A percentile compares a stretch with the other conserved stretches of the same genome.
Conservation (phyloP, 2,888 invertebrate genomes). For the Emmelina monodactyla region DNA sequence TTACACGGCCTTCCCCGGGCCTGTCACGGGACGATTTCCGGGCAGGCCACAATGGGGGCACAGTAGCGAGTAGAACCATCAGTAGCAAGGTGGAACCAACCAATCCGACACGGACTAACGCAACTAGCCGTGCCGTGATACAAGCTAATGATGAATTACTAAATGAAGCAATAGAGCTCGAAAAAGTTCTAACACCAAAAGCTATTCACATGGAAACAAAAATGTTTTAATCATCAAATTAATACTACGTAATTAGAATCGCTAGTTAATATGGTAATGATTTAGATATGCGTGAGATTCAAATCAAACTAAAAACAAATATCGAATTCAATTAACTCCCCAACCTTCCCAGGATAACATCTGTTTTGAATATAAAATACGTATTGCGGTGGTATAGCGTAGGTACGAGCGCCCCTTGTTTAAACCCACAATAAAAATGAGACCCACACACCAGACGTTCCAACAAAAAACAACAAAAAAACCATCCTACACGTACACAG, state of each 20-base stretch:
- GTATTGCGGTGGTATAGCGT: conserved; percentile 19
- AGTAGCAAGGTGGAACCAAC: conserved; percentile 17
- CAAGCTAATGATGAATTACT: conserved; percentile 8
- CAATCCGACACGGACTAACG: conserved; percentile 28
- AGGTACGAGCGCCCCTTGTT: conserved; percentile 40
- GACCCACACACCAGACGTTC: conserved; percentile 44
- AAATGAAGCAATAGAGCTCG: neutral
- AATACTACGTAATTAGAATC: neutral
- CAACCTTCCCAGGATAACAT: conserved; percentile 48
- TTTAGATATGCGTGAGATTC: conserved; percentile 46
- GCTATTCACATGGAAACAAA: neutral
- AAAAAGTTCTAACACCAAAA: neutral
- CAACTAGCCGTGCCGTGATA: conserved; percentile 24
- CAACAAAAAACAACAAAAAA: conserved; percentile 42
- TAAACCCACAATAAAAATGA: conserved; percentile 46
- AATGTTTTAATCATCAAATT: neutral
- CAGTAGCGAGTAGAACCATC: conserved; percentile 13
- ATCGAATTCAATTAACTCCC: conserved; percentile 56
- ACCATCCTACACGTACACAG: conserved; percentile 42
- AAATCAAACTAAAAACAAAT: conserved; percentile 50
- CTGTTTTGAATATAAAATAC: conserved; percentile 62
- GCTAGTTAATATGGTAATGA: conserved; percentile 23
- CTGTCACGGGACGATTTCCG: conserved; percentile 38
- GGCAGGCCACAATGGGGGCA: conserved; percentile 24
- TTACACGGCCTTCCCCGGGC: conserved; percentile 43